These are phyloP conservation scores for Ivindomyrus marchei DNA, from an alignment of 2,113 vertebrate species.

Conservation along the genomic window DNA sequence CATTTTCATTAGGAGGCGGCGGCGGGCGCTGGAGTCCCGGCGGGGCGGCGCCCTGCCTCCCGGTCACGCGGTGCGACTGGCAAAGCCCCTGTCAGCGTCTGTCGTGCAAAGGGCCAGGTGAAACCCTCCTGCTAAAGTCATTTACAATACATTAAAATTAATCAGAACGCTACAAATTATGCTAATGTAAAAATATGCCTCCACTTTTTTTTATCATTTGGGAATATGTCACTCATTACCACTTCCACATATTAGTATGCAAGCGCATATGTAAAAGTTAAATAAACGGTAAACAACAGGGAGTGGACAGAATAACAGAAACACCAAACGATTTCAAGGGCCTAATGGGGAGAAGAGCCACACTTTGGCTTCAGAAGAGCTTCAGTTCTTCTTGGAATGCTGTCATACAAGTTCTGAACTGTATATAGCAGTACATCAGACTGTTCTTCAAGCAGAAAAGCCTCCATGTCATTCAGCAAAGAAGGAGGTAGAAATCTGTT, in stretches of 20 bases:
- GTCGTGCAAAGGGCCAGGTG: neutral
- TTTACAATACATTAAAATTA: constrained; percentile 1
- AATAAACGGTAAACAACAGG: neutral
- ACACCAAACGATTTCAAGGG: neutral
- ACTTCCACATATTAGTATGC: neutral
- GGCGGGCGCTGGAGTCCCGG: neutral
- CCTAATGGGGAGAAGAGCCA: neutral
- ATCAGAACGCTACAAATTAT: neutral
- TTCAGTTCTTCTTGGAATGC: neutral
- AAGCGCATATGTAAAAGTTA: neutral
- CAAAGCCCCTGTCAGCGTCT: neutral
- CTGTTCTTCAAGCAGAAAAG: neutral
- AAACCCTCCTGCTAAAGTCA: neutral
- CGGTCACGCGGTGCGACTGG: neutral
- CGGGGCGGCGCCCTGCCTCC: neutral
- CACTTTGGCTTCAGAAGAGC: neutral
- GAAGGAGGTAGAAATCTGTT: neutral
- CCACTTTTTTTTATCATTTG: neutral
- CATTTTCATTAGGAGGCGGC: neutral
- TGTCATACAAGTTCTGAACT: neutral
- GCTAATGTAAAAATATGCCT: neutral
- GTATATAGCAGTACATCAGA: neutral
- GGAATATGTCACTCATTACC: neutral
- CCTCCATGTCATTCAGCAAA: neutral
- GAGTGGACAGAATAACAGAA: neutral